Evolutionary conservation across 2,888 invertebrate genomes (phyloP).

Genomic region (Agrochola lychnidis): DNA sequence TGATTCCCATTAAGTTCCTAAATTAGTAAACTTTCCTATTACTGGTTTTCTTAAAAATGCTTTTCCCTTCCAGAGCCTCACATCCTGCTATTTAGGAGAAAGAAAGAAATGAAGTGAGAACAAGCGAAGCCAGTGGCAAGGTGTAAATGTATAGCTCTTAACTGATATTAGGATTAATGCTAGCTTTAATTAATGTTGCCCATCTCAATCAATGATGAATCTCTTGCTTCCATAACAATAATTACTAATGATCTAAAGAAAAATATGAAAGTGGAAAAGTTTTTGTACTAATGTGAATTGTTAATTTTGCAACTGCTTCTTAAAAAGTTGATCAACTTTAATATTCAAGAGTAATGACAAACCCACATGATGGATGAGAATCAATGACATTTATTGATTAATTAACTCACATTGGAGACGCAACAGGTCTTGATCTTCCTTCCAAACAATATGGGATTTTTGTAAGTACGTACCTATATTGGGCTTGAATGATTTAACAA

Average conservation of each 20-base stretch:
- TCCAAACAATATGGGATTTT: slow-evolving; percentile 3
- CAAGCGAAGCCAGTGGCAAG: slow-evolving; percentile 44
- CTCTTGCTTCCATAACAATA: slow-evolving; percentile 41
- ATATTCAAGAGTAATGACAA: neutral
- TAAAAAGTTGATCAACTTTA: neutral
- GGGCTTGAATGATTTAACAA: neutral
- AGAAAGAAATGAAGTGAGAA: slow-evolving; percentile 87
- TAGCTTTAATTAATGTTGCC: slow-evolving; percentile 73
- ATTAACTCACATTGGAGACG: neutral
- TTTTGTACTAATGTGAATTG: neutral
- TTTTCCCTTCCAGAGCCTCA: slow-evolving; percentile 94
- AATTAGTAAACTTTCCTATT: neutral
- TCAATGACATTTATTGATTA: neutral
- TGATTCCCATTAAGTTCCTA: neutral
- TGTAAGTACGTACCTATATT: slow-evolving; percentile 8
- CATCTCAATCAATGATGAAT: slow-evolving; percentile 71
- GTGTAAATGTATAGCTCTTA: slow-evolving; percentile 78
- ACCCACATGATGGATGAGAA: neutral
- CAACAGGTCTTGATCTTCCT: neutral
- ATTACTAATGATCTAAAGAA: slow-evolving; percentile 28
- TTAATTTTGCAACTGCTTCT: no score
- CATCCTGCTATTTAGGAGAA: slow-evolving; percentile 95
- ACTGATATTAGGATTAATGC: slow-evolving; percentile 72
- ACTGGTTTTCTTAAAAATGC: neutral
- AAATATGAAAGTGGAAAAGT: slow-evolving; percentile 11